phyloP scores from a whole-genome alignment of 2,113 vertebrate species.

The Scomber scombrus region DNA sequence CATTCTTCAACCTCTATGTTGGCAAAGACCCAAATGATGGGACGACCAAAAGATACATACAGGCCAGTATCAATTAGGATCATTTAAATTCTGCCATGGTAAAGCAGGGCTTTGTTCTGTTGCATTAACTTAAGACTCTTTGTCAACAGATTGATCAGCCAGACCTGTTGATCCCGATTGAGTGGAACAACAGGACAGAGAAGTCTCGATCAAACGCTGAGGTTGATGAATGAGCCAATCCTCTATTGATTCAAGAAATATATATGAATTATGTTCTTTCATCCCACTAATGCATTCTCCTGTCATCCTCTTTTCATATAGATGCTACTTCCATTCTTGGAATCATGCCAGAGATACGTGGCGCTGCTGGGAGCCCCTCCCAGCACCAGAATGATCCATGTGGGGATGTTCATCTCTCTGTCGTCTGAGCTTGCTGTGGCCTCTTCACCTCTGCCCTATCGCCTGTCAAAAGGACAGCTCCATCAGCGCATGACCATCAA shows the following conservation, averaged over 20 bases:
- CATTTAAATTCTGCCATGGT: neutral
- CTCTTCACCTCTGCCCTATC: conserved; percentile 82
- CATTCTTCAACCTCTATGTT: conserved; percentile 91
- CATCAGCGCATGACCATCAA: conserved; percentile 86
- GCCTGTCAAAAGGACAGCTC: conserved; percentile 80
- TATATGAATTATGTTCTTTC: neutral
- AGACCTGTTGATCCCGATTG: conserved; percentile 88
- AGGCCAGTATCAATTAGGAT: conserved; percentile 66
- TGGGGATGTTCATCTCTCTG: conserved; percentile 85
- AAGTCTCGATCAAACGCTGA: conserved; percentile 80
- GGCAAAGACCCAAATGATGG: conserved; percentile 81
- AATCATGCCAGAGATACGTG: conserved; percentile 82
- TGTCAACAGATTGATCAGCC: conserved; percentile 93
- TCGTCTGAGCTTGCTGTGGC: conserved; percentile 87
- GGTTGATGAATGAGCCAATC: conserved; percentile 74
- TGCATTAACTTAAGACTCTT: conserved; percentile 13
- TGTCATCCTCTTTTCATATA: conserved; percentile 17
- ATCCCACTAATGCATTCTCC: conserved; percentile 9
- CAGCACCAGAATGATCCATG: conserved; percentile 60
- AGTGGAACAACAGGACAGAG: conserved; percentile 82
- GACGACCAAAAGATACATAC: conserved; percentile 84
- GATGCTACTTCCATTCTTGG: conserved; percentile 85
- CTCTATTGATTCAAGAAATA: neutral
- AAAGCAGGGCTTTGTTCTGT: neutral
- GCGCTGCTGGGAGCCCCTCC: conserved; percentile 82